These are phyloP conservation scores for Antechinus stuartii DNA, from an alignment of 2,113 vertebrate genomes.

Conservation along the genomic window DNA sequence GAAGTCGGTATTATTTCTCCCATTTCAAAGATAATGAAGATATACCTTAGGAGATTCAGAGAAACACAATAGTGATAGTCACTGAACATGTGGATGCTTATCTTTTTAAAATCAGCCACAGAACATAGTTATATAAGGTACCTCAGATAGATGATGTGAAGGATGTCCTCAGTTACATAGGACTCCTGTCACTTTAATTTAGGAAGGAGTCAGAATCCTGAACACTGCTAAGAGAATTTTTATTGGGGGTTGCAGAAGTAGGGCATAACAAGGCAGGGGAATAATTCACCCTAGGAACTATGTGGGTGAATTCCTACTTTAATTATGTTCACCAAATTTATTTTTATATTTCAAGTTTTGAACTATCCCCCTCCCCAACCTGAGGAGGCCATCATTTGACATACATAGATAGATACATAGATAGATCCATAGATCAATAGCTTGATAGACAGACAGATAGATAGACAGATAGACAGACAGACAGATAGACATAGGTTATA, in stretches of 20 bases:
- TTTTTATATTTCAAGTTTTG: too few species aligned
- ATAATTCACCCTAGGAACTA: neutral
- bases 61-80: neutral
- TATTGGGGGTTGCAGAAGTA: neutral
- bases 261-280: neutral
- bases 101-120: neutral
- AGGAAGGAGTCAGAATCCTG: neutral
- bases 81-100: neutral
- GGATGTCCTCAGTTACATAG: neutral
- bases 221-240: neutral
- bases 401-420: too few species aligned
- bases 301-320: neutral
- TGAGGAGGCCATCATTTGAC: too few species aligned
- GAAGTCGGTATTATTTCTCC: neutral
- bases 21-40: neutral
- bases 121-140: neutral
- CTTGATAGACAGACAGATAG: too few species aligned
- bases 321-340: neutral
- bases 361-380: too few species aligned
- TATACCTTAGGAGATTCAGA: neutral
- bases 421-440: too few species aligned
- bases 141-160: neutral
- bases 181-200: neutral
- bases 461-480: too few species aligned
- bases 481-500: too few species aligned